Conservation (phyloP, 2,797 vertebrate species). For the Naso thynnoides region DNA sequence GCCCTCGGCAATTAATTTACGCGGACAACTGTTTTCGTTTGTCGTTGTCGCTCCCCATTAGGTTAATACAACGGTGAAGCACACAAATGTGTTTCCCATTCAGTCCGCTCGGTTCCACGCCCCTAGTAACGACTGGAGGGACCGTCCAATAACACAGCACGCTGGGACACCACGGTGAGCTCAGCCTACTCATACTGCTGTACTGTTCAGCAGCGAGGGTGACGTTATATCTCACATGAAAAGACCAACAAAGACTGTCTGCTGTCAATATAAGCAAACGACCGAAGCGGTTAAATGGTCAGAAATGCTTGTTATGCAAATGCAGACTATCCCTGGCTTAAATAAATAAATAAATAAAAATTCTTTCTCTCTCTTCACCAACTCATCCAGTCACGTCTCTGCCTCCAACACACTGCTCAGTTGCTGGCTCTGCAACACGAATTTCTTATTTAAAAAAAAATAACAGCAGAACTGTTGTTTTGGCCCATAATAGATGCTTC, state of each 20-base stretch:
- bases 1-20: slow-evolving; percentile 21
- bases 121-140: slow-evolving; percentile 73
- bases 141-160: slow-evolving; percentile 75
- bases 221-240: slow-evolving; percentile 13
- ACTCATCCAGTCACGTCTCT: slow-evolving; percentile 32
- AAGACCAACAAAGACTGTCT: background rate
- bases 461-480: too few relatives aligned
- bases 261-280: background rate
- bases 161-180: slow-evolving; percentile 32
- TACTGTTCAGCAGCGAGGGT: slow-evolving; percentile 8
- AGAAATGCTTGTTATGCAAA: background rate
- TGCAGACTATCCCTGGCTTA: background rate
- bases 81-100: slow-evolving; percentile 68
- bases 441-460: too few relatives aligned
- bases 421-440: background rate
- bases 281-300: background rate
- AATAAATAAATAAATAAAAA: background rate
- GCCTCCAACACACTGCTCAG: slow-evolving; percentile 2
- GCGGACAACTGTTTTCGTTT: slow-evolving; percentile 35
- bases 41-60: slow-evolving; percentile 40
- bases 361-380: slow-evolving; percentile 15
- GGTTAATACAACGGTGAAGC: slow-evolving; percentile 38
- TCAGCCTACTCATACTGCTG: slow-evolving; percentile 38
- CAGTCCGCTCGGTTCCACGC: slow-evolving; percentile 76
- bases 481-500: too few relatives aligned